A percentile compares a stretch with the other conserved stretches of the same genome.
Evolutionary conservation across 2,888 invertebrate species (phyloP).

Genomic region (Ophraella communa): DNA sequence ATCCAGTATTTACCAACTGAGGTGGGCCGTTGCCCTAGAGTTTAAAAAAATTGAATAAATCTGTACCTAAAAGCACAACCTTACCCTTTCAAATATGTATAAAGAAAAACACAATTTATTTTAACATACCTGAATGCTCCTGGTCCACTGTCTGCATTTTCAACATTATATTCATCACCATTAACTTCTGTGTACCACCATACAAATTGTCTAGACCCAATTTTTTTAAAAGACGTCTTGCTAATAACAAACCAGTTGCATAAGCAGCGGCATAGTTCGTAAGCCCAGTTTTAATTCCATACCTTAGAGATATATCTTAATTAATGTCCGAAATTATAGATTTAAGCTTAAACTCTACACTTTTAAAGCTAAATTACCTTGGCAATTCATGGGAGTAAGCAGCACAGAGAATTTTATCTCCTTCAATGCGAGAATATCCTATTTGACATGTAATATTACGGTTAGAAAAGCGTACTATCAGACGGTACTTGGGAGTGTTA

Average conservation of each 20-base stretch:
- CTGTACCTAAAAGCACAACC: conserved; percentile 13
- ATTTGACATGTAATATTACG: conserved; percentile 98
- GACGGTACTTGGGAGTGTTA: conserved; percentile 98
- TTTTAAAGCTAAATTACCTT: conserved; percentile 13
- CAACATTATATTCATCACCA: conserved; percentile 96
- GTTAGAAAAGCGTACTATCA: conserved; percentile 97
- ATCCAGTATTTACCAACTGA: conserved; percentile 19
- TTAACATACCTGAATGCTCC: conserved; percentile 83
- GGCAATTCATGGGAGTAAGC: conserved; percentile 98
- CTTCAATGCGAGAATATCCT: conserved; percentile 97
- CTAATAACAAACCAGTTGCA: conserved; percentile 95
- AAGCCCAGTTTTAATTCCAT: conserved; percentile 96
- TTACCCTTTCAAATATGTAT: not conserved
- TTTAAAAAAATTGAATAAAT: not conserved
- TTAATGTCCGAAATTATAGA: no score
- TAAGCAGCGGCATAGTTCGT: conserved; percentile 99
- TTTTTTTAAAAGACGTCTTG: conserved; percentile 91
- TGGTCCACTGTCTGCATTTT: conserved; percentile 89
- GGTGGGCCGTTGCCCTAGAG: conserved; percentile 16
- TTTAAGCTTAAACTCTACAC: no score
- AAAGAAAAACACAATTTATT: not conserved
- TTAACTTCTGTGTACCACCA: conserved; percentile 86
- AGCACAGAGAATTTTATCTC: conserved; percentile 95
- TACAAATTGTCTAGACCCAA: conserved; percentile 90
- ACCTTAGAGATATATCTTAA: conserved; percentile 56